phyloP scores from a whole-genome alignment of 2,797 vertebrate genomes.

The Cercopithecus mitis region DNA sequence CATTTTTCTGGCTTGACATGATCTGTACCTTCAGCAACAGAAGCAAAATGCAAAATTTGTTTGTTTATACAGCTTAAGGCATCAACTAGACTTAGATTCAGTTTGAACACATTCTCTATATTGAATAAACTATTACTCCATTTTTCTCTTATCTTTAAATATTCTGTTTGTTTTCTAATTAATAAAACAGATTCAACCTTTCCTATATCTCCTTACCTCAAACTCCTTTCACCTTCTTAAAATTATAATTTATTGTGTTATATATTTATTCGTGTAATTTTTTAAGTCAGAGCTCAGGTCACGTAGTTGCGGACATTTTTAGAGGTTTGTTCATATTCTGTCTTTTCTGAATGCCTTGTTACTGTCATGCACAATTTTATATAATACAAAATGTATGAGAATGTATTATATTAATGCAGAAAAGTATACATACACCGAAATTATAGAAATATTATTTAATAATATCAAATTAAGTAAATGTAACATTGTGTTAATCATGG shows the following conservation, averaged over 20 bases:
- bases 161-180: background rate
- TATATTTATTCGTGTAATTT: background rate
- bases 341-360: background rate
- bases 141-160: background rate
- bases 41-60: background rate
- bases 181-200: background rate
- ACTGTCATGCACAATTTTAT: background rate
- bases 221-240: background rate
- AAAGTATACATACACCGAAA: background rate
- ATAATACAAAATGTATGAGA: background rate
- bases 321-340: background rate
- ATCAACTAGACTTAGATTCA: background rate
- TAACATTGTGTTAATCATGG: background rate
- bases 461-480: background rate
- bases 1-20: background rate
- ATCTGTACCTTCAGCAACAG: background rate
- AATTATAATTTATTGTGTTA: background rate
- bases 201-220: background rate
- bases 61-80: background rate
- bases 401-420: background rate
- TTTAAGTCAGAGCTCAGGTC: background rate
- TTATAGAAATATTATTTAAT: background rate
- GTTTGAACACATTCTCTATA: background rate
- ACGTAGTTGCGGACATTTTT: background rate
- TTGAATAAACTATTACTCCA: background rate